A percentile compares a stretch with the other conserved stretches of the same genome.
Conservation (phyloP, 1,140 invertebrate species). For the Asbolus verrucosus region DNA sequence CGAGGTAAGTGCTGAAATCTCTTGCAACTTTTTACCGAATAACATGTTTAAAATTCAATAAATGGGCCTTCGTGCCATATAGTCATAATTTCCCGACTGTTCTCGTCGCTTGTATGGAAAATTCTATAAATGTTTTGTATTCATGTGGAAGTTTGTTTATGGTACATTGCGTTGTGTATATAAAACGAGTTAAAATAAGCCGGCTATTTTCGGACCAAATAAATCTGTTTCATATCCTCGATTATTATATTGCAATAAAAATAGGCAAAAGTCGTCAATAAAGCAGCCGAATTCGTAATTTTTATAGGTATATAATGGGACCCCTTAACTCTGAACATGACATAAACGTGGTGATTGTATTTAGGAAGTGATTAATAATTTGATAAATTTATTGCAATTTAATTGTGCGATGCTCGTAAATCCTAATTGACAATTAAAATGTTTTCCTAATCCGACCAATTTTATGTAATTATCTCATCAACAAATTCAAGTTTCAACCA, state of each 20-base stretch:
- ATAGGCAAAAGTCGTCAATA: conserved; percentile 4
- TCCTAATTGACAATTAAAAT: too few species aligned
- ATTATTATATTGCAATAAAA: conserved; percentile 20
- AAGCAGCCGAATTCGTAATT: too few species aligned
- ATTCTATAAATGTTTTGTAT: conserved; percentile 27
- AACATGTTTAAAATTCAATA: conserved; percentile 20
- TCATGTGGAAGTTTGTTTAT: conserved; percentile 39
- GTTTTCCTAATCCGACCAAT: too few species aligned
- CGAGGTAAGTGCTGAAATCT: conserved; percentile 8
- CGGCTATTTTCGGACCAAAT: conserved; percentile 20
- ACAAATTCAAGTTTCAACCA: too few species aligned
- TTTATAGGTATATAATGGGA: too few species aligned
- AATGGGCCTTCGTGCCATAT: conserved; percentile 18
- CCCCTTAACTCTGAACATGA: too few species aligned
- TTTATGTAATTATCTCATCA: too few species aligned
- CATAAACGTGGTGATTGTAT: too few species aligned
- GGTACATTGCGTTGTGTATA: conserved; percentile 32
- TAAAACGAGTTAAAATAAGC: conserved; percentile 33
- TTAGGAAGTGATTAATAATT: too few species aligned
- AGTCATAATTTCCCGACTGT: conserved; percentile 15
- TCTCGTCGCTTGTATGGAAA: conserved; percentile 21
- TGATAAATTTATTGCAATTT: too few species aligned
- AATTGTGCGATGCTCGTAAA: too few species aligned
- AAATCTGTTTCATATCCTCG: conserved; percentile 14
- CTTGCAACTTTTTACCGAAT: conserved; percentile 8